Percentiles rank a stretch among this genome's conserved stretches.
phyloP scores from a whole-genome alignment of 2,888 invertebrate species.

The Caenorhabditis zanzibari region DNA sequence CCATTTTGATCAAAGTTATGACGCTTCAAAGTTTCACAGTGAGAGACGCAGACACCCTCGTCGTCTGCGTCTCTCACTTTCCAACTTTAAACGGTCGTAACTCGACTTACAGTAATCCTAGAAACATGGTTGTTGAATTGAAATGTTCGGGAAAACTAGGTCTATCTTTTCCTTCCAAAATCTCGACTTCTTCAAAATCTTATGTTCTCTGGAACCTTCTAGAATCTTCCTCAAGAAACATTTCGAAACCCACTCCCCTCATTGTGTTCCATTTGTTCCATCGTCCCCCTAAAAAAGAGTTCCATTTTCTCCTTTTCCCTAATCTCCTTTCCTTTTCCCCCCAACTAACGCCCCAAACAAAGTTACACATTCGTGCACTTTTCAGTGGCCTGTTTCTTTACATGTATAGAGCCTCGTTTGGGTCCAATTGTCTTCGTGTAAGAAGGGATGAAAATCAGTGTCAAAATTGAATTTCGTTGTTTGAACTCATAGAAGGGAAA shows the following conservation, averaged over 20 bases:
- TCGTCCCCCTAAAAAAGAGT: background rate
- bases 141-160: no score
- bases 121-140: no score
- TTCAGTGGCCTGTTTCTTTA: background rate
- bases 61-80: no score
- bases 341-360: slow-evolving; percentile 25
- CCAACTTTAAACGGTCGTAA: no score
- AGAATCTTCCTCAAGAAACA: background rate
- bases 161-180: no score
- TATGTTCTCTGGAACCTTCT: background rate
- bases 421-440: slow-evolving; percentile 12
- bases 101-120: no score
- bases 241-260: slow-evolving; percentile 2
- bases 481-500: background rate
- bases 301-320: slow-evolving; percentile 12
- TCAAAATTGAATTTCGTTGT: background rate
- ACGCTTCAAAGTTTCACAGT: no score
- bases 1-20: no score
- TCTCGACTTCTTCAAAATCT: background rate
- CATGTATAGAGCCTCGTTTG: background rate
- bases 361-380: slow-evolving; percentile 47
- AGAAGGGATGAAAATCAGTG: background rate
- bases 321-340: slow-evolving; percentile 10
- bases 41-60: no score
- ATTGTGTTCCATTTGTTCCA: slow-evolving; percentile 23